These are phyloP conservation scores for Candoia aspera DNA, from an alignment of 2,113 vertebrate species.

Conservation along the genomic window DNA sequence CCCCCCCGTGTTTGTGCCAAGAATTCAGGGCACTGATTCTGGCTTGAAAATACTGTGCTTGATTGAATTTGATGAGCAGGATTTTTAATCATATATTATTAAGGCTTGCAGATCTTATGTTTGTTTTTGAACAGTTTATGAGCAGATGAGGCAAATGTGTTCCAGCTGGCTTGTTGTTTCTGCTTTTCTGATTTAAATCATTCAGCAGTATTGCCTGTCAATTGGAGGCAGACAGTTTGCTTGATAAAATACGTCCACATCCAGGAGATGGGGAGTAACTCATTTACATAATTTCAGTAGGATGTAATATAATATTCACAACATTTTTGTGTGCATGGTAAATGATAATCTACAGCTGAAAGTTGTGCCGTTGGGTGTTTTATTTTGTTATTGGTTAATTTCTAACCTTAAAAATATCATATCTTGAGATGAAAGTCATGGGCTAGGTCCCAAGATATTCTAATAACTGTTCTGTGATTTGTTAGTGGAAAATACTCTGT, in stretches of 20 bases:
- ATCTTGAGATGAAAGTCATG: neutral
- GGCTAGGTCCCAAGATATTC: neutral
- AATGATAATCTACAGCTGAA: neutral
- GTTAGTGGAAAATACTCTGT: neutral
- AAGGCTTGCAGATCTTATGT: neutral
- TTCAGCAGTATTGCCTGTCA: neutral
- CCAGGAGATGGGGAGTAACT: neutral
- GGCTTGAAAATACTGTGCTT: neutral
- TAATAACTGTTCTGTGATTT: neutral
- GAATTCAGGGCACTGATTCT: conserved; percentile 18
- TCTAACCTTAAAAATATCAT: neutral
- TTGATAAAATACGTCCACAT: neutral
- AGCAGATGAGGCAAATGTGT: neutral
- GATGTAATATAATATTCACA: neutral
- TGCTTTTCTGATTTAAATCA: neutral
- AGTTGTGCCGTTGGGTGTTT: neutral
- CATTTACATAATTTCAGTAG: conserved; percentile 20
- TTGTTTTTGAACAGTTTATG: conserved; percentile 40
- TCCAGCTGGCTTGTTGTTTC: conserved; percentile 32
- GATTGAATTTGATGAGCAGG: neutral
- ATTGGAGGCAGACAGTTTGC: neutral
- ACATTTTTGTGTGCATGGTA: neutral
- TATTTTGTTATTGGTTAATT: neutral
- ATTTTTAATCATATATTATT: conserved; percentile 35
- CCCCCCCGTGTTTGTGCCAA: neutral